Percentiles rank a stretch among this genome's conserved stretches.
phyloP scores from a whole-genome alignment of 1,140 invertebrate genomes.

The Bombus terrestris region DNA sequence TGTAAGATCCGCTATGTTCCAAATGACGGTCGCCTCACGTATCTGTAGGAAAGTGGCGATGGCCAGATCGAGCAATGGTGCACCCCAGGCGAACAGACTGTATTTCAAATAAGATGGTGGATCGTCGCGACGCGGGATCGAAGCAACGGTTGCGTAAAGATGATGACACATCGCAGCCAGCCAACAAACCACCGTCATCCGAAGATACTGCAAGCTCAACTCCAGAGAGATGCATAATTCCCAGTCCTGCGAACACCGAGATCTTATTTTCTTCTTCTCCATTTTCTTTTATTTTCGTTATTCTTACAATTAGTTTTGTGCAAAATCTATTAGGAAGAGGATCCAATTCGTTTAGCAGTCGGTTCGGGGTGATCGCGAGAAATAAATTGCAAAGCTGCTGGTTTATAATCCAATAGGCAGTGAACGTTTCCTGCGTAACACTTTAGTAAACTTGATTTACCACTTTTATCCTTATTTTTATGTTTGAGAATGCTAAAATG shows the following conservation, averaged over 20 bases:
- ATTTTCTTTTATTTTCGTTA: not conserved
- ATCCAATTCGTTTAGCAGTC: not conserved
- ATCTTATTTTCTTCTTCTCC: not conserved
- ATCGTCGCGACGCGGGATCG: slow-evolving; percentile 78
- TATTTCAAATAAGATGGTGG: slow-evolving; percentile 81
- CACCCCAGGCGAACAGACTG: slow-evolving; percentile 82
- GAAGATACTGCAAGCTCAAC: slow-evolving; percentile 85
- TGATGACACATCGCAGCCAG: slow-evolving; percentile 85
- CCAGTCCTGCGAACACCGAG: slow-evolving; percentile 81
- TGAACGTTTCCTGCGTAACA: too few species aligned
- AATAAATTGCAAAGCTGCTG: not conserved
- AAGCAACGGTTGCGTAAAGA: slow-evolving; percentile 81
- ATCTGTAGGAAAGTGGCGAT: slow-evolving; percentile 75
- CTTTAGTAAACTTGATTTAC: too few species aligned
- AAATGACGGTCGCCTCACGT: slow-evolving; percentile 73
- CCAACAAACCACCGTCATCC: slow-evolving; percentile 86
- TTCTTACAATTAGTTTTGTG: not conserved
- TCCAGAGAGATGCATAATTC: slow-evolving; percentile 86
- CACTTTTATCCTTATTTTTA: too few species aligned
- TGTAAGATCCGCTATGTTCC: slow-evolving; percentile 77
- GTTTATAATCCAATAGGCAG: too few species aligned
- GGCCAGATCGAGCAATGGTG: slow-evolving; percentile 77
- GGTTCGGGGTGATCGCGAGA: not conserved
- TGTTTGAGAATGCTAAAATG: too few species aligned
- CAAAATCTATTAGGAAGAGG: not conserved